Conservation (phyloP, 2,888 invertebrate genomes). For the Meiosimyza platycephala region DNA sequence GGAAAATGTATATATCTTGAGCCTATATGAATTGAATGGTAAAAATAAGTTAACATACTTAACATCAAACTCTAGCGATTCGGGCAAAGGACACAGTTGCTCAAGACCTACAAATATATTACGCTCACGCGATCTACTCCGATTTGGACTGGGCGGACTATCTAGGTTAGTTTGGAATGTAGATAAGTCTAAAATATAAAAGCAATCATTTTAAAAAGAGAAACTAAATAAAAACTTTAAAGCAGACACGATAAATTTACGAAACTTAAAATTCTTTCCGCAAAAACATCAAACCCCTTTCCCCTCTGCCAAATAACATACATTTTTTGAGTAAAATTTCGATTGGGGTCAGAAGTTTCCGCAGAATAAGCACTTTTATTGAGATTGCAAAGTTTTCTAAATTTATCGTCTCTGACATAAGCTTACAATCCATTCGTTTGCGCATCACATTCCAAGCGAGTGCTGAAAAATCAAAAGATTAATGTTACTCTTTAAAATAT, state of each 20-base stretch:
- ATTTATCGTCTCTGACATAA: not conserved
- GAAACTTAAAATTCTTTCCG: conserved; percentile 27
- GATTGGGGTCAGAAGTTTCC: too few species aligned
- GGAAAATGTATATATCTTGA: not conserved
- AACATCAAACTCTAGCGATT: conserved; percentile 89
- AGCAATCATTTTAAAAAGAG: not conserved
- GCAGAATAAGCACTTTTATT: too few species aligned
- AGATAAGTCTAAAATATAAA: conserved; percentile 74
- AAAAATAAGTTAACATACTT: conserved; percentile 69
- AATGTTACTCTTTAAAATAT: conserved; percentile 9
- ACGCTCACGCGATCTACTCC: conserved; percentile 67
- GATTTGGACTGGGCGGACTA: conserved; percentile 69
- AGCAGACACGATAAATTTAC: not conserved
- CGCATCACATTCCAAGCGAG: conserved; percentile 94
- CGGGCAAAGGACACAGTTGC: conserved; percentile 74
- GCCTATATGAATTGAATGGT: not conserved
- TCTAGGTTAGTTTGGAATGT: conserved; percentile 81
- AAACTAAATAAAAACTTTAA: not conserved
- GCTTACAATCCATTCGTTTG: conserved; percentile 92
- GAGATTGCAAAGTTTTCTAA: too few species aligned
- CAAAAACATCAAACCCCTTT: not conserved
- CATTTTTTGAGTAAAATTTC: too few species aligned
- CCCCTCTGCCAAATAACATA: too few species aligned
- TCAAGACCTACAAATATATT: conserved; percentile 68
- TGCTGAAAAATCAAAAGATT: conserved; percentile 69